Evolutionary conservation across 2,797 vertebrate species (phyloP), one percentile per base, ranked within the genome.

Genomic region (Argyrosomus regius): DNA sequence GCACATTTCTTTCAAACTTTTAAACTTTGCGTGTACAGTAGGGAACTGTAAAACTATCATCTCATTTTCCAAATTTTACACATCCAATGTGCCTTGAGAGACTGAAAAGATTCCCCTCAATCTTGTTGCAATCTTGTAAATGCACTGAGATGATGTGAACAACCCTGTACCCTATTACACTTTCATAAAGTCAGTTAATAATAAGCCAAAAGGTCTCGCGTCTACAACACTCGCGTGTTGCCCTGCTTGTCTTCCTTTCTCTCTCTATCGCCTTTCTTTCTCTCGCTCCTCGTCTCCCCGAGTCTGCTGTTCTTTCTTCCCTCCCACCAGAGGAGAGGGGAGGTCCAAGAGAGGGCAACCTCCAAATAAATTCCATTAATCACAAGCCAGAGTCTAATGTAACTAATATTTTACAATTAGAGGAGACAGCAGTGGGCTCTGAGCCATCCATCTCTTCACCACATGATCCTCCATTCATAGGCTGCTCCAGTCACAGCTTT

Each of bases 351-450:
- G 86, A 93, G 92, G 96, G 94, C 97, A 97, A 97, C 97, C 97
- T 98, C 97, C 97, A 99, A 99, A 99, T 98, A 99, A 98, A 97
- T 99, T 98, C 97, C 98, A 99, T 99, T 99, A 99, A 99, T 99
- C 98, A 99, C 97, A 97, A 97, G 96, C 97, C 97, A 97, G 96
- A 96, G 96, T 97, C 97, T 99, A 99, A 99, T 99, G 98, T 98
- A 99, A 98, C 98, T 99, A 99, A 99, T 99, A 99, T 99, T 99
- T 99, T 99, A 99, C 98, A 99, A 99, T 99, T 99, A 99, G 97
- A 98, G 98, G 94, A 99, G 98, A 99, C 98, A 99, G 96, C 96
- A 96, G 96, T 94, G 95, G 95, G 97, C 96, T 96, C 94, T 83
- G 92, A 96, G 96, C 97, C 96, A 99, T 98, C 97, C 97, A 98